Conservation (phyloP, 2,888 invertebrate species). For the Brenthis ino region DNA sequence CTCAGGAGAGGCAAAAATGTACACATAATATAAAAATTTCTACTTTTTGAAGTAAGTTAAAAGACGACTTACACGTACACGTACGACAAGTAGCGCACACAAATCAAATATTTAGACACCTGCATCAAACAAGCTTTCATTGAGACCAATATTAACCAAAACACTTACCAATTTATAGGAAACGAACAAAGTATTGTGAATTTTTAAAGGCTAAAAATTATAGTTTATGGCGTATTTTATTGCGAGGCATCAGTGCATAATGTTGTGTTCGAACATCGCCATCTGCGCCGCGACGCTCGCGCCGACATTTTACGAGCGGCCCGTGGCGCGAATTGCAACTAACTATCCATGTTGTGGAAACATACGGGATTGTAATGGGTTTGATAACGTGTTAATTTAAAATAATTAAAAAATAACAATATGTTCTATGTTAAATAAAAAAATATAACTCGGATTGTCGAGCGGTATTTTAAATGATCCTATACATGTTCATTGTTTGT, state of each 20-base stretch:
- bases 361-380: conserved; percentile 42
- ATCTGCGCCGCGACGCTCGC: conserved; percentile 60
- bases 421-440: background rate
- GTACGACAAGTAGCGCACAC: too few species aligned
- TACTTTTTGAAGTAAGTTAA: too few species aligned
- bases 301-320: conserved; percentile 64
- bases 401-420: background rate
- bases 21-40: too few species aligned
- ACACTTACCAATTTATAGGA: background rate
- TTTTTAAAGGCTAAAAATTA: conserved; percentile 29
- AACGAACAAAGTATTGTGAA: conserved; percentile 15
- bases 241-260: conserved; percentile 50
- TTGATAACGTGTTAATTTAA: background rate
- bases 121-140: too few species aligned
- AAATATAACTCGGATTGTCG: background rate
- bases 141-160: background rate
- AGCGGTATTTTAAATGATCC: too few species aligned
- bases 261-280: conserved; percentile 48
- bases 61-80: too few species aligned
- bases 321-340: conserved; percentile 73
- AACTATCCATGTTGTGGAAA: conserved; percentile 53
- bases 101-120: too few species aligned
- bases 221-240: conserved; percentile 34
- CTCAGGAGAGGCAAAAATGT: too few species aligned
- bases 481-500: too few species aligned